phyloP scores from a whole-genome alignment of 2,113 vertebrate genomes.

The Callocephalon fimbriatum region DNA sequence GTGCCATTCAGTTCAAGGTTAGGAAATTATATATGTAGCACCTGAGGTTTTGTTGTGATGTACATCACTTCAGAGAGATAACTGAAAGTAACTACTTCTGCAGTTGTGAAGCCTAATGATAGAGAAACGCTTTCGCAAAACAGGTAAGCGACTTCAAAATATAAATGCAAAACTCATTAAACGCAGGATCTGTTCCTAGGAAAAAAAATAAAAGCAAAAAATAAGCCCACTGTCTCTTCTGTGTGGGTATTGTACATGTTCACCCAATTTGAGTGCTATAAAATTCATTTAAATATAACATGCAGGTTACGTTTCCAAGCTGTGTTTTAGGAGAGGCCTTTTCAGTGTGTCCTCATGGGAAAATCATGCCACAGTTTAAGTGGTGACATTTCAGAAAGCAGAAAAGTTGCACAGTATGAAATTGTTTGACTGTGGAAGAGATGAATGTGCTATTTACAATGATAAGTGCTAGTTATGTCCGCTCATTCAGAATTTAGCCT shows the following conservation, averaged over 20 bases:
- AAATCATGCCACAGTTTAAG: constrained; percentile 30
- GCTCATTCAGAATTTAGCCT: constrained; percentile 54
- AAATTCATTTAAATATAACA: not conserved
- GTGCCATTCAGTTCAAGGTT: not conserved
- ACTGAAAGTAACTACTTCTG: not conserved
- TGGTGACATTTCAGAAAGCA: constrained; percentile 22
- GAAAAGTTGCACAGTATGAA: not conserved
- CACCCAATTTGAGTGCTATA: not conserved
- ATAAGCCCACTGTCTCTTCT: not conserved
- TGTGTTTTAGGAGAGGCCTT: constrained; percentile 14
- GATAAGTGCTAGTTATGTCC: constrained; percentile 42
- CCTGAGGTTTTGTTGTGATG: not conserved
- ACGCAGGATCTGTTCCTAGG: not conserved
- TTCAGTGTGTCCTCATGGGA: constrained; percentile 37
- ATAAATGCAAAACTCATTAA: constrained; percentile 9
- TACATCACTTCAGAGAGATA: not conserved
- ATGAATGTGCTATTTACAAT: constrained; percentile 49
- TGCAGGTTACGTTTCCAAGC: constrained; percentile 16
- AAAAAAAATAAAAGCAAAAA: not conserved
- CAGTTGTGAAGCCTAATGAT: not conserved
- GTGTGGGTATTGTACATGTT: not conserved
- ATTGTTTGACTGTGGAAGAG: constrained; percentile 39
- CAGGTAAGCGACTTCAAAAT: not conserved
- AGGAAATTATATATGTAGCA: not conserved
- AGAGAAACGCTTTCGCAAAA: not conserved